Base-by-base conservation (phyloP, 2,113 vertebrate species). In the Mobula hypostoma region DNA sequence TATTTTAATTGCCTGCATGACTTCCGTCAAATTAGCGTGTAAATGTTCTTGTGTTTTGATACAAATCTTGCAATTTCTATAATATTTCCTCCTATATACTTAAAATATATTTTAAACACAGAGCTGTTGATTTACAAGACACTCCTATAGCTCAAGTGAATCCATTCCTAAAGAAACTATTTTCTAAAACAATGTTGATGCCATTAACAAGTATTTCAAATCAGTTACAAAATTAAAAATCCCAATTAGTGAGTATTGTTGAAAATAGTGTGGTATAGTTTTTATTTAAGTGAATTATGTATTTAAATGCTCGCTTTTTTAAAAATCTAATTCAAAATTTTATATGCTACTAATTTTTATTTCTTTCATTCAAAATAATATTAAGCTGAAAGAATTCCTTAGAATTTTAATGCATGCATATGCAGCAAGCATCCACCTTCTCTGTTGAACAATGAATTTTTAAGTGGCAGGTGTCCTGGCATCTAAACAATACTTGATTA, bases 381-480 rank as follows among this genome's bases (percentile, higher is more conserved):
- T 48, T 48, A 48, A 70, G 61, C 27, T 27, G 11, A n/a, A 88
- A 15, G 27, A 88, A 90, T 90, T 66, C 61, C 61, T 90, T 27
- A 90, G 48, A 66, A 32, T 90, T 66, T n/a, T 32, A 90, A 32
- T 19, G 29, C 85, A 66, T 32, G 63, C 85, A 7, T 15, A 90
- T 66, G 29, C 61, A 90, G 3, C 61, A 79, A 79, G n/a, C 15
- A 79, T 79, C 27, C 24, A 74, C 70, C 17, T 21, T 80, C 78
- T 68, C 85, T 68, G 85, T 63, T 1, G n/a, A 90, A 32, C 14
- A 66, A 90, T 19, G n/a, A 66, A 68, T 90, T 19, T 90, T 11
- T 88, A 61, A 88, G 24, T 63, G n/a, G 85, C 85, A 90, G 85
- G 85, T 90, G 85, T 90, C 66, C 61, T 66, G n/a, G 7, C 29